Conservation (phyloP, 1,140 invertebrate species). For the Zaprionus camerounensis region DNA sequence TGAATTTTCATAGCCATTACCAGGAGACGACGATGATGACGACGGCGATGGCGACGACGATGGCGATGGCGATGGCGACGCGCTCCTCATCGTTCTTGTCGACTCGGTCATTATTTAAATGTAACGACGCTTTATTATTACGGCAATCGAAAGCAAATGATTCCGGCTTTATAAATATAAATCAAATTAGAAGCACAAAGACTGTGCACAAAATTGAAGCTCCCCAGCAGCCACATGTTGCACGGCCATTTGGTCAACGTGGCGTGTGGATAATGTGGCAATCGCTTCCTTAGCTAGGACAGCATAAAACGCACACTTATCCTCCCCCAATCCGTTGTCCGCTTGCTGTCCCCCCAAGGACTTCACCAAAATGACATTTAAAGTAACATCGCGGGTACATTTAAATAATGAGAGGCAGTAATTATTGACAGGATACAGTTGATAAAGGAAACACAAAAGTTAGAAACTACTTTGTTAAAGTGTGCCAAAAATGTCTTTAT, state of each 20-base stretch:
- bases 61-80: not conserved
- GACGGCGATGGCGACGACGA: not conserved
- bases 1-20: conserved; percentile 82
- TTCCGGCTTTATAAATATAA: conserved; percentile 79
- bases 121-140: conserved; percentile 82
- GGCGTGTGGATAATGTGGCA: conserved; percentile 42
- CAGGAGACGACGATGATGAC: conserved; percentile 43
- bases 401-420: conserved; percentile 15
- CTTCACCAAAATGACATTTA: conserved; percentile 62
- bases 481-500: not conserved
- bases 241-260: conserved; percentile 63
- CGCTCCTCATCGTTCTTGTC: conserved; percentile 27
- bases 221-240: conserved; percentile 67
- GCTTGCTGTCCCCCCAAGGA: conserved; percentile 9
- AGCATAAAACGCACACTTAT: conserved; percentile 59
- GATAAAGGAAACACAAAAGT: conserved; percentile 6
- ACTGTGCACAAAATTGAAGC: conserved; percentile 3
- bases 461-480: not conserved
- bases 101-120: conserved; percentile 78
- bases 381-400: conserved; percentile 23
- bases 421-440: conserved; percentile 17
- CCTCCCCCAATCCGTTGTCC: not conserved
- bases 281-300: conserved; percentile 32
- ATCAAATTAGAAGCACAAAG: conserved; percentile 69
- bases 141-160: conserved; percentile 78